Evolutionary conservation across 2,113 vertebrate genomes (phyloP).

Genomic region (Macroglossus sobrinus): DNA sequence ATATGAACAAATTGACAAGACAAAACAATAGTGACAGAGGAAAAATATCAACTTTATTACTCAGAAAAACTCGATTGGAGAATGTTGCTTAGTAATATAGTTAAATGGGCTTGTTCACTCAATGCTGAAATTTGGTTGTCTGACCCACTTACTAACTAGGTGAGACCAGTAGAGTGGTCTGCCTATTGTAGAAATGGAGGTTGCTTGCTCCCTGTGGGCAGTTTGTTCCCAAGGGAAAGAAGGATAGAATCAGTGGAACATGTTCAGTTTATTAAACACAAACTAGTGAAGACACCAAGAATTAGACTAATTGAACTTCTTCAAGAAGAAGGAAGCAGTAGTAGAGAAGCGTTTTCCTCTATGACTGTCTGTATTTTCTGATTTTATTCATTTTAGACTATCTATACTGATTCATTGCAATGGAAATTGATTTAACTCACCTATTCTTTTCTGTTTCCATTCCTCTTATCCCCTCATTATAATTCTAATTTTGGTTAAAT

Average conservation of each 20-base stretch:
- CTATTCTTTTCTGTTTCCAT: not conserved
- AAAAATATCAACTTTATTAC: not conserved
- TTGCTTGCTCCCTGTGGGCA: not conserved
- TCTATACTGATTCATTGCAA: not conserved
- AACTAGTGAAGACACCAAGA: not conserved
- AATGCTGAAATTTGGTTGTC: not conserved
- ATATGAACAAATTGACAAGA: not conserved
- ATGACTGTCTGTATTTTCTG: not conserved
- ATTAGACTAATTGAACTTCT: not conserved
- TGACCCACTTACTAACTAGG: not conserved
- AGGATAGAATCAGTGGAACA: not conserved
- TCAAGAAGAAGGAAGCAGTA: not conserved
- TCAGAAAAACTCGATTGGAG: not conserved
- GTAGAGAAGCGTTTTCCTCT: not conserved
- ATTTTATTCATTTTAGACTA: not conserved
- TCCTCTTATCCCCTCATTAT: not conserved
- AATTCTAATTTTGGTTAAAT: slow-evolving; percentile 15
- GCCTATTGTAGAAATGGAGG: not conserved
- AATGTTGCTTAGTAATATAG: not conserved
- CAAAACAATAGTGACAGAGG: not conserved
- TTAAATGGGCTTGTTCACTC: not conserved
- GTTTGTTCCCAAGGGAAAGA: not conserved
- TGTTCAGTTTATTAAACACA: not conserved
- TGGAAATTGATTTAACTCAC: not conserved
- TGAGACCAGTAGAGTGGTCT: not conserved